A percentile compares a stretch with the other conserved stretches of the same genome.
phyloP scores from a whole-genome alignment of 2,888 invertebrate genomes.

The Calliopum simillimum region DNA sequence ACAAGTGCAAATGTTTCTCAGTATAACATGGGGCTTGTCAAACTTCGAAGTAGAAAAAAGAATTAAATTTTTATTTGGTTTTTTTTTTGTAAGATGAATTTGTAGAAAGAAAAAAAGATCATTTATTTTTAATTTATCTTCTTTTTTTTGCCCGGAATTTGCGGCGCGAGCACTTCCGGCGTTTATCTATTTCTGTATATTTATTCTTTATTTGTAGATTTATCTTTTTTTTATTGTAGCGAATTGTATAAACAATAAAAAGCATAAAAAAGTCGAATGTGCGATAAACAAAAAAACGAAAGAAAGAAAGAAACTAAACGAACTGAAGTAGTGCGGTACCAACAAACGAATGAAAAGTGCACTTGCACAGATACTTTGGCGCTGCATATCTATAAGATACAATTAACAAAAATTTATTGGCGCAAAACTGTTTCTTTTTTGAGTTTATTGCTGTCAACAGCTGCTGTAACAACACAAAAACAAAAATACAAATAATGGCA shows the following conservation, averaged over 20 bases:
- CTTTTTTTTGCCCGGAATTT: slow-evolving; percentile 5
- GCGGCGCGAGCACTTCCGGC: slow-evolving; percentile 7
- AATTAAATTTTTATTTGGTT: not conserved
- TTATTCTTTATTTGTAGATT: not conserved
- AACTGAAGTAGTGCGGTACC: not conserved
- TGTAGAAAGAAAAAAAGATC: too few species aligned
- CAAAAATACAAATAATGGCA: not conserved
- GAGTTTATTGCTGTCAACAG: not conserved
- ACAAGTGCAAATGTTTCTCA: not conserved
- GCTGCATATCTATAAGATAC: not conserved
- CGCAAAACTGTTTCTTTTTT: not conserved
- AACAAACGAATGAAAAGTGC: not conserved
- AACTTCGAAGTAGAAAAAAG: not conserved
- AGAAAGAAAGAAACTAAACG: not conserved
- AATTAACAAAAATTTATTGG: not conserved
- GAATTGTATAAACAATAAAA: not conserved
- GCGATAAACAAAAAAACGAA: not conserved
- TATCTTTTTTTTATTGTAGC: not conserved
- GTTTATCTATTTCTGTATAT: not conserved
- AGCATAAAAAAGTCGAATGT: too few species aligned
- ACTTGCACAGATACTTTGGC: not conserved
- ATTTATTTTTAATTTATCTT: not conserved
- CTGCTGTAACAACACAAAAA: not conserved
- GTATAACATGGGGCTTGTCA: not conserved
- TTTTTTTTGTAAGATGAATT: not conserved